These are phyloP conservation scores for Drosophila recens DNA, from an alignment of 2,888 invertebrate genomes.

Conservation along the genomic window DNA sequence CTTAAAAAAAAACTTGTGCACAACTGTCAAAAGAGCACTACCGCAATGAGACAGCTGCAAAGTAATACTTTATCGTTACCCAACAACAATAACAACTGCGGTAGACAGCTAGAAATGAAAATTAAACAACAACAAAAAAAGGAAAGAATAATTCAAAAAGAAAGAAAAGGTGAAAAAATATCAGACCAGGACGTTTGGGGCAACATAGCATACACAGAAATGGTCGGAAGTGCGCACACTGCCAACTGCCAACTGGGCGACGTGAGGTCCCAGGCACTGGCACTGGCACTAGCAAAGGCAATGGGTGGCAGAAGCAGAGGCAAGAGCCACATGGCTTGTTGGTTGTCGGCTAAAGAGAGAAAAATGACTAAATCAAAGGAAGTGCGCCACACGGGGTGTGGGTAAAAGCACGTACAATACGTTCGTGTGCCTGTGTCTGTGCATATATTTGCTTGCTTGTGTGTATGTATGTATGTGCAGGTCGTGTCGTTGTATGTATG, in stretches of 20 bases:
- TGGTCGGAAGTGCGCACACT: slow-evolving; percentile 77
- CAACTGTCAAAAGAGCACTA: slow-evolving; percentile 46
- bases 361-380: slow-evolving; percentile 84
- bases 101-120: slow-evolving; percentile 72
- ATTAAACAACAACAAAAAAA: slow-evolving; percentile 65
- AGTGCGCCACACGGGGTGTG: slow-evolving; percentile 79
- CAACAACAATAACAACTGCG: slow-evolving; percentile 46
- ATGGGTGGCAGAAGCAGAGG: not conserved
- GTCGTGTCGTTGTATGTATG: slow-evolving; percentile 48
- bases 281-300: slow-evolving; percentile 19
- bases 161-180: slow-evolving; percentile 28
- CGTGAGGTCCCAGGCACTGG: slow-evolving; percentile 52
- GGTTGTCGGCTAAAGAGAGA: slow-evolving; percentile 79
- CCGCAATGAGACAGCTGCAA: slow-evolving; percentile 46
- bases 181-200: slow-evolving; percentile 46
- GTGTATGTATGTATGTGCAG: slow-evolving; percentile 30
- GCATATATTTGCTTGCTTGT: slow-evolving; percentile 28
- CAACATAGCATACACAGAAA: slow-evolving; percentile 63
- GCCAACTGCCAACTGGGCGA: slow-evolving; percentile 57
- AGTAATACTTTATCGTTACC: slow-evolving; percentile 55
- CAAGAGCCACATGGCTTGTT: slow-evolving; percentile 61
- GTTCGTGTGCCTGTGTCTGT: slow-evolving; percentile 39
- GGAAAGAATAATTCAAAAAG: not conserved
- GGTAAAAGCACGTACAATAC: slow-evolving; percentile 74
- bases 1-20: slow-evolving; percentile 52